Evolutionary conservation across 2,888 invertebrate species (phyloP).

Genomic region (Liopterus haemorrhoidalis): DNA sequence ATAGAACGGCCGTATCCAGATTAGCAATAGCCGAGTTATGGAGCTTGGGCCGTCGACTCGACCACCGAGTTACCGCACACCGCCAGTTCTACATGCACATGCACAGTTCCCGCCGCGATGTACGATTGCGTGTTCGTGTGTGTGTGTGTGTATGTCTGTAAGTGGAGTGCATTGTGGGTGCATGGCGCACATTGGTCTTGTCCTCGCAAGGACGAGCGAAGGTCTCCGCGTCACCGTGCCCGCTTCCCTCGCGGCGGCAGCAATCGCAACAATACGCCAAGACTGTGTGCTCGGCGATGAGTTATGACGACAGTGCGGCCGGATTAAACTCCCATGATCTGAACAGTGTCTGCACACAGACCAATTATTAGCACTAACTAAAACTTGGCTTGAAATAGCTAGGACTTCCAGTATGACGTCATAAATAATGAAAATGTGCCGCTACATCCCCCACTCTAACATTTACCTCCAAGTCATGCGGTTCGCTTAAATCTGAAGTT

Average conservation of each 20-base stretch:
- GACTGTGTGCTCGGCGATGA: slow-evolving; percentile 15
- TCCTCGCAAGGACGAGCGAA: background rate
- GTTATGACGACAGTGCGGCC: slow-evolving; percentile 9
- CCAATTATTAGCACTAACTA: slow-evolving; percentile 40
- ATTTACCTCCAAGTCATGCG: slow-evolving; percentile 46
- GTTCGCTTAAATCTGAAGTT: slow-evolving; percentile 46
- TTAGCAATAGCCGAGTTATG: no score
- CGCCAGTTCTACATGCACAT: background rate
- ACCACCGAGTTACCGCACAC: no score
- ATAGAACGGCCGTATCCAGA: slow-evolving; percentile 37
- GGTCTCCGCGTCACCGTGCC: background rate
- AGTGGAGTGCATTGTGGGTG: background rate
- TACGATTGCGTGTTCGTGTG: background rate
- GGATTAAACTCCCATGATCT: slow-evolving; percentile 2
- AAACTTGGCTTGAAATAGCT: slow-evolving; percentile 38
- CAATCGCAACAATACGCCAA: slow-evolving; percentile 22
- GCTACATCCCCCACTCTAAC: slow-evolving; percentile 33
- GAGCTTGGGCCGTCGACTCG: no score
- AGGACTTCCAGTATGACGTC: slow-evolving; percentile 40
- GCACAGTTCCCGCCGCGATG: background rate
- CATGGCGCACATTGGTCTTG: background rate
- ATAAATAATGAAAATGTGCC: slow-evolving; percentile 40
- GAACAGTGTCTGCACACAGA: slow-evolving; percentile 11
- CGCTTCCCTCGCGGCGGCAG: slow-evolving; percentile 6
- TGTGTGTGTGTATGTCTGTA: background rate